Evolutionary conservation across 2,113 vertebrate genomes (phyloP).

Genomic region (Apeltes quadracus): DNA sequence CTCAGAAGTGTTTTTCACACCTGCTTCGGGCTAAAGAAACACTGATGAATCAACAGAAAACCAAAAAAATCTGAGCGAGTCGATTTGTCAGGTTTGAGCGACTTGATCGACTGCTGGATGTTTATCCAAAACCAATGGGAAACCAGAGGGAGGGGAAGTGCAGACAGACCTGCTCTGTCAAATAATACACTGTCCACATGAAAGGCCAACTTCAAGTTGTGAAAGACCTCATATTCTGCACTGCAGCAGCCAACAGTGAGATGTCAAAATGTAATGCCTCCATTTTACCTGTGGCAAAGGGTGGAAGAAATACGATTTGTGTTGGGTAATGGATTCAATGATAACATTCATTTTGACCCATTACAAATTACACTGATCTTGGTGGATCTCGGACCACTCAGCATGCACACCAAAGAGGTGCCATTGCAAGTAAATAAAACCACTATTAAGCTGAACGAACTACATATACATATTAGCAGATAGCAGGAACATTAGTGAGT

Average conservation of each 20-base stretch:
- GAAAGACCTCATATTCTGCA: not conserved
- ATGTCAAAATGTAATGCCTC: not conserved
- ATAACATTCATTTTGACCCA: not conserved
- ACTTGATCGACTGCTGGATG: constrained; percentile 43
- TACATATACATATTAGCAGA: too few species aligned
- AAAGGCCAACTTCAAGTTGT: constrained; percentile 33
- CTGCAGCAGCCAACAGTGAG: not conserved
- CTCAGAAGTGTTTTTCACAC: constrained; percentile 61
- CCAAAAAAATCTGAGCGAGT: constrained; percentile 74
- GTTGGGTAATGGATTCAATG: not conserved
- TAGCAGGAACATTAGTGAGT: too few species aligned
- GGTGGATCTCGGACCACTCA: too few species aligned
- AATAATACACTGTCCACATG: constrained; percentile 11
- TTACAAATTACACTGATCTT: too few species aligned
- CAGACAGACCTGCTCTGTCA: not conserved
- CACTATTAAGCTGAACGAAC: too few species aligned
- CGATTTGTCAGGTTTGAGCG: constrained; percentile 73
- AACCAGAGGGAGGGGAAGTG: not conserved
- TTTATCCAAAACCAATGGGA: constrained; percentile 24
- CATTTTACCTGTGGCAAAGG: too few species aligned
- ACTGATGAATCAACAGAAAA: constrained; percentile 75
- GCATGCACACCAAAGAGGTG: too few species aligned
- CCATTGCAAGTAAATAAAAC: too few species aligned
- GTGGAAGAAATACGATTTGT: not conserved
- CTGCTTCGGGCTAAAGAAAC: constrained; percentile 62